Evolutionary conservation across 2,113 vertebrate species (phyloP).

Genomic region (Pithys albifrons): DNA sequence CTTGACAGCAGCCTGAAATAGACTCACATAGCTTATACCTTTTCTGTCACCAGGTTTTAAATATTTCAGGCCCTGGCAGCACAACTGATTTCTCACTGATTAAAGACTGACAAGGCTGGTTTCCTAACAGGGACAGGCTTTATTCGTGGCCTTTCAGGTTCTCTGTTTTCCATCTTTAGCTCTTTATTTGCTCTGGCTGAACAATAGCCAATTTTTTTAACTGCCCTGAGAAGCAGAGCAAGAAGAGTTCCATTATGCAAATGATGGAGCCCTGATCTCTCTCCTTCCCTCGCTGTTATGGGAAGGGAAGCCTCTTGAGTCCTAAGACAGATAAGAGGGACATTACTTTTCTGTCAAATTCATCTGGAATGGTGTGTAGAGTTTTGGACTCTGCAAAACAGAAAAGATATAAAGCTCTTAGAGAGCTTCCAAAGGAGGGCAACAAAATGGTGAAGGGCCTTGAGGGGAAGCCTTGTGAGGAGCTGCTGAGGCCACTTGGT

Average conservation of each 20-base stretch:
- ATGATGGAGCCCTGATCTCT: slow-evolving; percentile 41
- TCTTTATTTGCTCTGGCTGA: slow-evolving; percentile 45
- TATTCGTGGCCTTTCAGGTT: slow-evolving; percentile 15
- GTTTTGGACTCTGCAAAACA: not conserved
- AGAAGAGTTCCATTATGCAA: slow-evolving; percentile 64
- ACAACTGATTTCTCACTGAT: not conserved
- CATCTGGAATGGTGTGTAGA: not conserved
- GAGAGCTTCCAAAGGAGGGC: not conserved
- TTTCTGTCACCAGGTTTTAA: slow-evolving; percentile 43
- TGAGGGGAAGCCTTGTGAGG: not conserved
- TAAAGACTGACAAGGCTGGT: not conserved
- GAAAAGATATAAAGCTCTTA: not conserved
- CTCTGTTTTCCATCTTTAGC: not conserved
- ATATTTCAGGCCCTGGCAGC: not conserved
- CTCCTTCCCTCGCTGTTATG: not conserved
- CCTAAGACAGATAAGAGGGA: slow-evolving; percentile 27
- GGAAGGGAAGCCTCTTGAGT: slow-evolving; percentile 24
- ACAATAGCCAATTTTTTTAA: slow-evolving; percentile 52
- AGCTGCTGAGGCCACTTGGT: not conserved
- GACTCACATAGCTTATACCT: not conserved
- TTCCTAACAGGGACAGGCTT: not conserved
- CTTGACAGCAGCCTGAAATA: slow-evolving; percentile 23
- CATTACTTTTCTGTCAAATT: slow-evolving; percentile 23
- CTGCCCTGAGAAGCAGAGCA: slow-evolving; percentile 23
- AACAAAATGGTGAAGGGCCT: not conserved